These are phyloP conservation scores for Apodemia zela DNA, from an alignment of 2,888 invertebrate species.

Conservation along the genomic window DNA sequence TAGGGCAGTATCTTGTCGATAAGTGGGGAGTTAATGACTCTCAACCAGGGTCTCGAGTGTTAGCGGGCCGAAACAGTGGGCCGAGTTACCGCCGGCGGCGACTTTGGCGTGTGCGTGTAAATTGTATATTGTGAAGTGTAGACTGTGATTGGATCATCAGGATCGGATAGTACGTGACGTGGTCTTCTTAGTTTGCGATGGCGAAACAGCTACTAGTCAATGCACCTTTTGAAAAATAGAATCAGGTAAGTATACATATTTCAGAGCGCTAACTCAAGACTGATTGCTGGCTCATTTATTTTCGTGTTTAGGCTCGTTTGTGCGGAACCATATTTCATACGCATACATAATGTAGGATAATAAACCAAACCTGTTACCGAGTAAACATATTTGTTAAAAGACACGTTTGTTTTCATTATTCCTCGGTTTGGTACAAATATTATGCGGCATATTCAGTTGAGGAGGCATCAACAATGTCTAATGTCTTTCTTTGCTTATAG, in stretches of 20 bases:
- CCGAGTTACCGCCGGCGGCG: too few relatives aligned
- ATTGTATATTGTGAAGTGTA: too few relatives aligned
- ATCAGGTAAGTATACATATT: neutral
- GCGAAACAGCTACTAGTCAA: too few relatives aligned
- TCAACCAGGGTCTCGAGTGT: too few relatives aligned
- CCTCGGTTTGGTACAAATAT: neutral
- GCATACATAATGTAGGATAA: constrained; percentile 20
- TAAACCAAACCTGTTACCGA: constrained; percentile 21
- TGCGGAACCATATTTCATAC: constrained; percentile 16
- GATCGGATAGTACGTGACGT: too few relatives aligned
- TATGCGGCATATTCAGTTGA: neutral
- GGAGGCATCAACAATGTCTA: neutral
- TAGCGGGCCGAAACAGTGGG: too few relatives aligned
- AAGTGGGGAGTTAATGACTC: too few relatives aligned
- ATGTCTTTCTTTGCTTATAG: constrained; percentile 1
- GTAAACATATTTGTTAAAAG: constrained; percentile 17
- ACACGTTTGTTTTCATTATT: constrained; percentile 7
- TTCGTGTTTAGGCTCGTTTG: constrained; percentile 2
- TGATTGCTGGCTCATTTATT: constrained; percentile 18
- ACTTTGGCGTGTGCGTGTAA: too few relatives aligned
- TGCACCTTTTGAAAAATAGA: neutral
- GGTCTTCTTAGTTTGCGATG: too few relatives aligned
- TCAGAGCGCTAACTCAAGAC: constrained; percentile 3
- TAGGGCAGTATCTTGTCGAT: too few relatives aligned
- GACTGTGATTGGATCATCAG: too few relatives aligned